A percentile compares a stretch with the other conserved stretches of the same genome.
These are phyloP conservation scores for Sitta carolinensis DNA, from an alignment of 2,797 vertebrate species.

Conservation along the genomic window DNA sequence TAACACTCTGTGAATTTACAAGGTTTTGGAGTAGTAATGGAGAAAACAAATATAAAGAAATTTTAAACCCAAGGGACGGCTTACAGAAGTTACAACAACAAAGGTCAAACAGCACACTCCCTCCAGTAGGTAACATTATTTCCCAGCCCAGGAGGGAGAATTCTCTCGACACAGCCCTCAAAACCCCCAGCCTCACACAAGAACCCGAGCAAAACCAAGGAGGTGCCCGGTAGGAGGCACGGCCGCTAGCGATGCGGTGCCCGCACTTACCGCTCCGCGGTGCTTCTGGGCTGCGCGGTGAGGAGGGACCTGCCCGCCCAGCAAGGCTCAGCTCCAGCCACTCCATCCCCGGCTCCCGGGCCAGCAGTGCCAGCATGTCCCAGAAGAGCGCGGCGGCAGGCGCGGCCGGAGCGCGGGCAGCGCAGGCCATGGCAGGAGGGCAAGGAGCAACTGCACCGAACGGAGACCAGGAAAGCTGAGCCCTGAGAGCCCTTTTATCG, in stretches of 20 bases:
- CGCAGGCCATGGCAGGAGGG: accelerated
- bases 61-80: accelerated
- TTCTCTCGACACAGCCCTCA: neutral
- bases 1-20: accelerated
- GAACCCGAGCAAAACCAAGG: accelerated
- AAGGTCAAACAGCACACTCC: neutral
- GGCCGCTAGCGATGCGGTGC: accelerated
- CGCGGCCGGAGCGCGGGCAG: accelerated
- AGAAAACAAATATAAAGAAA: neutral
- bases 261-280: neutral
- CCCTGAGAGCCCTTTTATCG: accelerated
- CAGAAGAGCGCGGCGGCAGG: neutral
- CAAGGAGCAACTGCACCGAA: accelerated
- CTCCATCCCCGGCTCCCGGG: neutral
- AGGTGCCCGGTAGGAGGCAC: accelerated
- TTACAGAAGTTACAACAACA: accelerated
- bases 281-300: accelerated
- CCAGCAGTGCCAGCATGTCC: conserved; percentile 24
- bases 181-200: accelerated
- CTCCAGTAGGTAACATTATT: accelerated
- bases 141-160: neutral
- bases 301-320: accelerated
- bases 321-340: neutral
- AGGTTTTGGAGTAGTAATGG: accelerated
- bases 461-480: accelerated